Conservation (phyloP, 2,797 vertebrate species). For the Lateolabrax maculatus region DNA sequence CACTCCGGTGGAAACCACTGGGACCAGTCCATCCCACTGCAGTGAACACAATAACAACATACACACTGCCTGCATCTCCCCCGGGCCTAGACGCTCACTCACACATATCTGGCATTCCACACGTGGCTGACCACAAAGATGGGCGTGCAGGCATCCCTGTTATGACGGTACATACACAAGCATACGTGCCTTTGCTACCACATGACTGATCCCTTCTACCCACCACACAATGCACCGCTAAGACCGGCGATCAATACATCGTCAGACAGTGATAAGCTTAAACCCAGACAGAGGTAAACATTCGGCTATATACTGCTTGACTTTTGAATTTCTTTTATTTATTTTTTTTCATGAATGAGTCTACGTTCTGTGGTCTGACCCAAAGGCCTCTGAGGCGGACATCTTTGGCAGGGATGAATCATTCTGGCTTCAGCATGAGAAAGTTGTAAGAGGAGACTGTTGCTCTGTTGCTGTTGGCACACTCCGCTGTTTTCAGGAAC, state of each 20-base stretch:
- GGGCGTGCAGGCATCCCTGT: constrained; percentile 72
- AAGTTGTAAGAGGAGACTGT: constrained; percentile 42
- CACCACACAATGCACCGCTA: constrained; percentile 66
- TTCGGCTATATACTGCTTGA: constrained; percentile 34
- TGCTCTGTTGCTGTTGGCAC: constrained; percentile 45
- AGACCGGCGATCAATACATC: constrained; percentile 67
- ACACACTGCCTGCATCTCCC: constrained; percentile 48
- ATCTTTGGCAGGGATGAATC: not conserved
- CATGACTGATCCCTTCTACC: constrained; percentile 70
- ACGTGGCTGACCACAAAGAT: constrained; percentile 76
- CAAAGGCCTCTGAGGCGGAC: not conserved
- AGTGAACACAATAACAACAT: constrained; percentile 66
- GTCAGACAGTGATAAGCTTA: constrained; percentile 67
- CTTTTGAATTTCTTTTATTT: too few relatives aligned
- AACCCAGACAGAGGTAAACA: constrained; percentile 72
- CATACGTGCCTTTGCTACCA: constrained; percentile 60
- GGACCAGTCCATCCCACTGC: constrained; percentile 26
- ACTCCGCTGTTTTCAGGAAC: constrained; percentile 33
- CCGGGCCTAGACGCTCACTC: constrained; percentile 76
- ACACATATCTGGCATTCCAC: constrained; percentile 85
- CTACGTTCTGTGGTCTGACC: not conserved
- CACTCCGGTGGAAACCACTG: constrained; percentile 13
- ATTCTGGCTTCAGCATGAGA: constrained; percentile 25
- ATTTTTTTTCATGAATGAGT: not conserved
- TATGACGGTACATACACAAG: constrained; percentile 65